Base-by-base conservation (phyloP, 2,113 vertebrate genomes). In the Pogona vitticeps region DNA sequence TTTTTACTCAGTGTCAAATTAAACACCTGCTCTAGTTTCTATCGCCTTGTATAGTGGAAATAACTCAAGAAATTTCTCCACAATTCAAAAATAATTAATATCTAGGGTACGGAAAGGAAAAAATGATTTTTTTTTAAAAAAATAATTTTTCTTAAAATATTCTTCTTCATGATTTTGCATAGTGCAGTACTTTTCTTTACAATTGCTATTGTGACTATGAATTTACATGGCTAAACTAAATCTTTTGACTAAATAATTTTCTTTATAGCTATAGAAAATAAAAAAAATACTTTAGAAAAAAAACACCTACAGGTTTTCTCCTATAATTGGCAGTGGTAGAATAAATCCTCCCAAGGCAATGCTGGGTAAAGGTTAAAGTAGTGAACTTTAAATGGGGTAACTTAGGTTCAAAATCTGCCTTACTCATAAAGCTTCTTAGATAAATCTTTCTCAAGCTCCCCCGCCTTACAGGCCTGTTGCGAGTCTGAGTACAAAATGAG, bases 1-100 rank as follows among this genome's bases (percentile, higher is more conserved):
- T 83, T 89, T 91, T 90, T 76, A 78, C 12, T 76, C 26, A 90
- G 58, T 83, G 87, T 70, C 77, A 90, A 80, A 79, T 15, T 76
- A 87, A 91, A 78, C 1, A 23, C 23, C n/a, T 87, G 61, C 73
- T 87, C 73, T 18, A 15, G 75, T 91, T 90, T 78, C 23, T 78
- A 26, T 61, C 58, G 42, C 38, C 84, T 20, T 46, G n/a, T 59
- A 14, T 17, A 63, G 1, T 79, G 40, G 85, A 91, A 82, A 17
- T 82, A 2, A 1, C 63, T 1, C 20, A 26, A 87, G 82, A 88
- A 68, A 61, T 40, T 21, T 59, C 18, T 76, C 10, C 80, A 85
- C 70, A 79, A 1, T 68, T 59, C 61, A 61, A 85, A 90, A 90
- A 4, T 18, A 78, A 3, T 86, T 46, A 88, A 72, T 33, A 82